Base-by-base conservation (phyloP, 2,888 invertebrate genomes). In the Formica aserva region DNA sequence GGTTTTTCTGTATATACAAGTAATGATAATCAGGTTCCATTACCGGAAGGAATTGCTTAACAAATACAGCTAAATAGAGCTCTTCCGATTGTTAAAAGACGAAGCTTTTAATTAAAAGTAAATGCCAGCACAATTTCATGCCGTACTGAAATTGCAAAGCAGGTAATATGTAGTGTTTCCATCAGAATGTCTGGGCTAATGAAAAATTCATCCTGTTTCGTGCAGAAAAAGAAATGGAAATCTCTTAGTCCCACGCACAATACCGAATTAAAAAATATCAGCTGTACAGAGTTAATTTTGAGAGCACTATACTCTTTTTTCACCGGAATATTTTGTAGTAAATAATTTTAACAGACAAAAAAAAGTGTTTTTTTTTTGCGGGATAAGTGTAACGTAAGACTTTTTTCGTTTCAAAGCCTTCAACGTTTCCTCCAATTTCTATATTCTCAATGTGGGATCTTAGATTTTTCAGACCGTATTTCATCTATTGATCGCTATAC, bases 101-200 rank as follows among this genome's bases (percentile, higher is more conserved):
- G 41, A 69, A 41, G 41, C 69, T 77, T 77, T 60, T 72, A 72
- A 80, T 72, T 72, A 45, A 72, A 60, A 80, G 60, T 13, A 60
- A 80, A 72, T 78, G 60, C 18, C n/a, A 45, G 60, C 13, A 67
- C 57, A 48, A 48, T 57, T 45, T 80, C 60, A 26, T 45, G 45
- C 35, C 8, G 29, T 71, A 45, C n/a, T 22, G 22, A 22, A n/a
- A 78, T 52, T 76, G 26, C 38, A 38, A 76, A 35, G 67, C 69
- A 63, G 32, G 29, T 9, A 45, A 22, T 62, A 32, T 41, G 13
- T 18, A 62, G 22, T 32, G 9, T 29, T 63, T 18, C 29, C 26
- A 2, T 60, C n/a, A n/a, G 18, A 48, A 48, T 60, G 57, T 71
- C 72, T 22, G 45, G 9, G 2, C 18, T 29, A 45, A 78, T 57